Conservation (phyloP, 2,797 vertebrate species). For the Sus cebifrons region DNA sequence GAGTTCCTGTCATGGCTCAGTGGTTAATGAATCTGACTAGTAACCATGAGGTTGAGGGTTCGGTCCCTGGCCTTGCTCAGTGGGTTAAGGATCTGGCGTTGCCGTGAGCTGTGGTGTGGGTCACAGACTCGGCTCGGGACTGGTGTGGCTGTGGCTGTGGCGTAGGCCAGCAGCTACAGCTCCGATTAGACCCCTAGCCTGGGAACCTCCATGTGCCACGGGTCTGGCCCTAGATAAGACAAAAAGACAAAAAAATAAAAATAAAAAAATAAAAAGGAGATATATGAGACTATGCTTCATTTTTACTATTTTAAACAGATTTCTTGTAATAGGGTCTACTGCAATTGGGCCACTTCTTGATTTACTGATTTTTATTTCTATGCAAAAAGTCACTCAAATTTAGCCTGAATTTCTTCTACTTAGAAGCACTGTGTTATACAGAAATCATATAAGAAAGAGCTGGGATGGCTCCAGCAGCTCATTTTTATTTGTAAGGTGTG, state of each 20-base stretch:
- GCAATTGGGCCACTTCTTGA: constrained; percentile 38
- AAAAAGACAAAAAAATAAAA: neutral
- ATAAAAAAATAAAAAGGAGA: constrained; percentile 48
- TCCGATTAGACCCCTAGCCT: too few species aligned
- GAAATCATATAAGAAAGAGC: constrained; percentile 7
- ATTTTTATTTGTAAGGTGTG: constrained; percentile 56
- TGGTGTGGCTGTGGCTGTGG: too few species aligned
- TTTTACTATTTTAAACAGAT: constrained; percentile 51
- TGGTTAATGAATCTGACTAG: too few species aligned
- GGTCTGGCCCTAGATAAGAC: too few species aligned
- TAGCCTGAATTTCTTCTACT: constrained; percentile 48
- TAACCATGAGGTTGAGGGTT: too few species aligned
- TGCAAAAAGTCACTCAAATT: constrained; percentile 44
- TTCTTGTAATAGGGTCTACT: constrained; percentile 10
- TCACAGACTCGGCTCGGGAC: too few species aligned
- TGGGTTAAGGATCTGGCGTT: too few species aligned
- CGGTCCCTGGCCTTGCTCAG: too few species aligned
- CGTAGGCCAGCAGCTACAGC: too few species aligned
- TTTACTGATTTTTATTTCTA: constrained; percentile 42
- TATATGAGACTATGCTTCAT: neutral
- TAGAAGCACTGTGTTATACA: constrained; percentile 16
- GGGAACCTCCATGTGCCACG: too few species aligned
- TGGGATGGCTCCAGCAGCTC: neutral
- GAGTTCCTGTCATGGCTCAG: too few species aligned
- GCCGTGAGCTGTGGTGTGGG: too few species aligned